phyloP scores from a whole-genome alignment of 2,888 invertebrate genomes.

The Craniophora ligustri region DNA sequence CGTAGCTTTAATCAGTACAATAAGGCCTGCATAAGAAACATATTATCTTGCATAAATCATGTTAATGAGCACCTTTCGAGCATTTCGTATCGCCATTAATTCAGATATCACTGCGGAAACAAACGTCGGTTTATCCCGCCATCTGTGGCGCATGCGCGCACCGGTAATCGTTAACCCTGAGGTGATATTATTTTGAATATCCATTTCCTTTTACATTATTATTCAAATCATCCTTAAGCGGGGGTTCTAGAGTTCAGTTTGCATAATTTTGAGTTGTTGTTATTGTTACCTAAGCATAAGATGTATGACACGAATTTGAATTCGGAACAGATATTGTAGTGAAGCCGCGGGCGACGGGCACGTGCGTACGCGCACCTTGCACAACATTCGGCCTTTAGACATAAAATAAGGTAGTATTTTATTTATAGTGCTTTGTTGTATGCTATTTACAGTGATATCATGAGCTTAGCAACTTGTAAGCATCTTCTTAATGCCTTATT shows the following conservation, averaged over 20 bases:
- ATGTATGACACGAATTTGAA: constrained; percentile 87
- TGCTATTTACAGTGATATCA: constrained; percentile 55
- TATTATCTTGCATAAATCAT: constrained; percentile 87
- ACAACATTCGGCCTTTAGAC: constrained; percentile 71
- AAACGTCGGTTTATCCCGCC: constrained; percentile 88
- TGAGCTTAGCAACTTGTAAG: constrained; percentile 34
- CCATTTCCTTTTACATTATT: constrained; percentile 85
- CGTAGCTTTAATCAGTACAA: constrained; percentile 75
- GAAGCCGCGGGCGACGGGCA: constrained; percentile 82
- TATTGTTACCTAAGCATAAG: constrained; percentile 73
- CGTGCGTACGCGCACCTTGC: constrained; percentile 87
- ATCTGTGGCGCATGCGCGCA: constrained; percentile 87
- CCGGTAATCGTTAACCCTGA: constrained; percentile 88
- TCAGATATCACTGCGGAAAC: constrained; percentile 89
- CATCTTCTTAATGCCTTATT: constrained; percentile 48
- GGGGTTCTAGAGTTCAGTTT: constrained; percentile 81
- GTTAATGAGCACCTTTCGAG: constrained; percentile 88
- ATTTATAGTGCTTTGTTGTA: constrained; percentile 69
- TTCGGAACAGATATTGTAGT: constrained; percentile 82
- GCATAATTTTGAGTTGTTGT: constrained; percentile 66
- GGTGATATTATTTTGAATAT: constrained; percentile 89
- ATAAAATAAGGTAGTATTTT: constrained; percentile 75
- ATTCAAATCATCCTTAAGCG: constrained; percentile 80
- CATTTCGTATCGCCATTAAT: constrained; percentile 87
- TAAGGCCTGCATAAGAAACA: constrained; percentile 77